Percentiles rank a stretch among this genome's conserved stretches.
phyloP scores from a whole-genome alignment of 2,888 invertebrate species.

The Phragmatobia fuliginosa region DNA sequence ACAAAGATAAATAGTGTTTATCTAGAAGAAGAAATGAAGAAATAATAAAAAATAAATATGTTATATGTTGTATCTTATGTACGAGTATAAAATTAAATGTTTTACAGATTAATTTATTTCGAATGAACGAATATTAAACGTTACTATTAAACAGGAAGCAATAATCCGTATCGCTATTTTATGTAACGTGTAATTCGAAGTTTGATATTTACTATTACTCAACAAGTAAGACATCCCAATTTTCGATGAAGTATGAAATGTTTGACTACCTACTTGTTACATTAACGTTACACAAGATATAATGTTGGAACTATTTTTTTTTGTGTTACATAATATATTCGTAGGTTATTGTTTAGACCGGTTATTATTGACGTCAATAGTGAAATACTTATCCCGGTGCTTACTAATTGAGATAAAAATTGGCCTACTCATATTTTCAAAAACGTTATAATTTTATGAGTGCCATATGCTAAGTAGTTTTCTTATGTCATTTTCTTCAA shows the following conservation, averaged over 20 bases:
- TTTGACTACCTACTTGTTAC: slow-evolving; percentile 20
- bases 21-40: background rate
- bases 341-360: too few species aligned
- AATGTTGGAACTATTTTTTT: slow-evolving; percentile 16
- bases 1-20: background rate
- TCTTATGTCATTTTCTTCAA: background rate
- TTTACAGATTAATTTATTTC: too few species aligned
- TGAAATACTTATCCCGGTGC: background rate
- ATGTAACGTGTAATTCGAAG: background rate
- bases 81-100: too few species aligned
- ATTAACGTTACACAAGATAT: slow-evolving; percentile 31
- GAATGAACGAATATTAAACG: background rate
- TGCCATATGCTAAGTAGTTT: background rate
- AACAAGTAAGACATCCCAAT: slow-evolving; percentile 5
- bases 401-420: background rate
- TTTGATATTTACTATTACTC: background rate
- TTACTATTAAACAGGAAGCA: background rate
- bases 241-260: slow-evolving; percentile 11
- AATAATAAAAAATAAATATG: too few species aligned
- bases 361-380: background rate
- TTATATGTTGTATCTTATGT: too few species aligned
- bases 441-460: background rate
- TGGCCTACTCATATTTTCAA: background rate
- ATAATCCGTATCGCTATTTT: background rate
- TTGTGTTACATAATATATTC: background rate